Percentiles rank a stretch among this genome's conserved stretches.
Evolutionary conservation across 2,888 invertebrate species (phyloP).

Genomic region (Carterocephalus palaemon): DNA sequence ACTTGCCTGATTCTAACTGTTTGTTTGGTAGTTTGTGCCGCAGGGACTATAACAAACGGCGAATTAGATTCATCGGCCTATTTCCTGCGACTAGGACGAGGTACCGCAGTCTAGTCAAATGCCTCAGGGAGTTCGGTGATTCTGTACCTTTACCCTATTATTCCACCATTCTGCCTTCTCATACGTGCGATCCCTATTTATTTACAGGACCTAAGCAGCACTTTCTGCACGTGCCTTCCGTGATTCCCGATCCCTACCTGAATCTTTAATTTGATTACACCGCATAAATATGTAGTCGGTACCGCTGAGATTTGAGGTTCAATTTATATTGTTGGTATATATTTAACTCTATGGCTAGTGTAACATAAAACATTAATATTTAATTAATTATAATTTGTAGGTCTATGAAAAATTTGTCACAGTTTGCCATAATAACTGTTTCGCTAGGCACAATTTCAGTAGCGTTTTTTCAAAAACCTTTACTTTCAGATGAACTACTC

Average conservation of each 20-base stretch:
- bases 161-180: slow-evolving; percentile 50
- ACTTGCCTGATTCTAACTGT: slow-evolving; percentile 20
- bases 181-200: slow-evolving; percentile 57
- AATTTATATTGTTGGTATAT: slow-evolving; percentile 3
- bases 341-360: slow-evolving; percentile 3
- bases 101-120: slow-evolving; percentile 48
- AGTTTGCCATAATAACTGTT: slow-evolving; percentile 11
- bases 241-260: slow-evolving; percentile 38
- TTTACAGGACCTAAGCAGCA: slow-evolving; percentile 43
- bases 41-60: slow-evolving; percentile 35
- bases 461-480: no score
- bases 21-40: slow-evolving; percentile 38
- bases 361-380: no score
- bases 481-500: no score
- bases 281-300: not conserved
- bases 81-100: slow-evolving; percentile 44
- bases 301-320: slow-evolving; percentile 2
- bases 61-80: slow-evolving; percentile 47
- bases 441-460: no score
- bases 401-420: no score
- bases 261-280: slow-evolving; percentile 35
- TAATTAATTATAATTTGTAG: no score
- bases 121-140: slow-evolving; percentile 48
- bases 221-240: slow-evolving; percentile 42
- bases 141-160: slow-evolving; percentile 47